Evolutionary conservation across 1,140 invertebrate species (phyloP).

Genomic region (Heliconius melpomene): DNA sequence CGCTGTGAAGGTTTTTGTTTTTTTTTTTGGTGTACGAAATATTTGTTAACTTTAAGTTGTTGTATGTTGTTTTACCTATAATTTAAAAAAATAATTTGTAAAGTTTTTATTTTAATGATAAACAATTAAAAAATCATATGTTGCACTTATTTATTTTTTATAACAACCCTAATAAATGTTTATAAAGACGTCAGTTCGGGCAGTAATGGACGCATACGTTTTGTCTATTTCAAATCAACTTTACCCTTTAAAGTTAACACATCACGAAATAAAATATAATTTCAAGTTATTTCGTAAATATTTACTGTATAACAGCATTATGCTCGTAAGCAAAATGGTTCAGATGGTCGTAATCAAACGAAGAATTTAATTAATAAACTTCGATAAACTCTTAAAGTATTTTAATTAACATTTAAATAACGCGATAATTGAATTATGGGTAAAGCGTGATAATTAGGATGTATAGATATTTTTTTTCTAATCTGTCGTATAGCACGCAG

Average conservation of each 20-base stretch:
- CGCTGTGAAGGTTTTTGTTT: conserved; percentile 5
- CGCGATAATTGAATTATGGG: neutral
- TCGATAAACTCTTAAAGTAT: neutral
- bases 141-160: neutral
- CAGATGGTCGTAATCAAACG: no score
- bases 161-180: conserved; percentile 23
- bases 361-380: no score
- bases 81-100: no score
- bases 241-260: neutral
- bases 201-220: conserved; percentile 28
- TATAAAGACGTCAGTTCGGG: conserved; percentile 26
- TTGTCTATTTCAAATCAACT: conserved; percentile 26
- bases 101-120: neutral
- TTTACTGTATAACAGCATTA: neutral
- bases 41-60: neutral
- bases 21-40: neutral
- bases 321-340: no score
- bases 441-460: neutral
- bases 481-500: no score
- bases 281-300: neutral
- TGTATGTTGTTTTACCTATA: no score
- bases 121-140: neutral
- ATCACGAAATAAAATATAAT: neutral
- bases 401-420: neutral
- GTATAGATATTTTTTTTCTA: neutral